Percentiles rank a stretch among this genome's conserved stretches.
Evolutionary conservation across 2,888 invertebrate species (phyloP).

Genomic region (Plemyria rubiginata): DNA sequence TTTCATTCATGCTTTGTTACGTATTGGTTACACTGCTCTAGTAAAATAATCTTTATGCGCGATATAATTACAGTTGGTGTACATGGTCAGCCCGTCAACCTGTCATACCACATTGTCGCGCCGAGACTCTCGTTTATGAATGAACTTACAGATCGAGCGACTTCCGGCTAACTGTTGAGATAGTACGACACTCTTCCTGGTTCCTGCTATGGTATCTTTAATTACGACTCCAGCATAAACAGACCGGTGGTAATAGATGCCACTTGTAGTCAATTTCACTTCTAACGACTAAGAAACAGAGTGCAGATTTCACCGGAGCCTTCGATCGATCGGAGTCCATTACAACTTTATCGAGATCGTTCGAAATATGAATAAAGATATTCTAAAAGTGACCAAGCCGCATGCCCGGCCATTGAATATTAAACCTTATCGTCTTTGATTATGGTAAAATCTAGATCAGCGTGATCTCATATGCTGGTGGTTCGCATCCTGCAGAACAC

Average conservation of each 20-base stretch:
- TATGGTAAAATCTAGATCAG: constrained; percentile 59
- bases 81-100: constrained; percentile 53
- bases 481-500: constrained; percentile 77
- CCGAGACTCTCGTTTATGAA: constrained; percentile 79
- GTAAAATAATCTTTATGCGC: constrained; percentile 57
- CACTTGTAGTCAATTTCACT: constrained; percentile 45
- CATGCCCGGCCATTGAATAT: constrained; percentile 50
- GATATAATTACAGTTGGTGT: constrained; percentile 64
- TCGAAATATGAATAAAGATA: constrained; percentile 83
- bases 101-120: constrained; percentile 78
- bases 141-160: constrained; percentile 83
- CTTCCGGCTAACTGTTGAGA: constrained; percentile 85
- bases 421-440: constrained; percentile 55
- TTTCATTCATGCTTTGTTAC: constrained; percentile 82
- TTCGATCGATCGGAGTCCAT: constrained; percentile 67
- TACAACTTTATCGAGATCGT: constrained; percentile 77
- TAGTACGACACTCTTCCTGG: constrained; percentile 85
- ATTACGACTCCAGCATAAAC: constrained; percentile 76
- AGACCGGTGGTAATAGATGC: constrained; percentile 54
- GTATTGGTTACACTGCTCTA: constrained; percentile 48
- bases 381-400: constrained; percentile 75
- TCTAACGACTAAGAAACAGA: constrained; percentile 55
- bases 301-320: constrained; percentile 53
- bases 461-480: constrained; percentile 56
- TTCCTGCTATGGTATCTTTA: constrained; percentile 84